Evolutionary conservation across 2,888 invertebrate genomes (phyloP).

Genomic region (Crossocerus cetratus): DNA sequence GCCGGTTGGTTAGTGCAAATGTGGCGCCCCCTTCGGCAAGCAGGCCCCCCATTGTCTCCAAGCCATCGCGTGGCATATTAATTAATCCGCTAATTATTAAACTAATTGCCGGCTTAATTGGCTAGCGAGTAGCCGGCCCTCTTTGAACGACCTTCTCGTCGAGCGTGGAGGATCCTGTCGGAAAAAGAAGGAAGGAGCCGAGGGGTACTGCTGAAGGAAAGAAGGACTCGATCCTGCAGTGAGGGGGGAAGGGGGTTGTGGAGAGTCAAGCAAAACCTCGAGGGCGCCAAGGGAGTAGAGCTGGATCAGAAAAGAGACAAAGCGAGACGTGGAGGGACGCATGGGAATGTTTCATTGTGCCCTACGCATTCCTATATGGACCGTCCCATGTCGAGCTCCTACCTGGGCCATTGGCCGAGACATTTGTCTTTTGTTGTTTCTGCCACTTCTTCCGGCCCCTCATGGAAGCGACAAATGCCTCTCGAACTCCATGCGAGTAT

Average conservation of each 20-base stretch:
- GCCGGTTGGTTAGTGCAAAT: background rate
- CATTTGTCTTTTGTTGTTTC: conserved; percentile 4
- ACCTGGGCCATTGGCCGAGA: background rate
- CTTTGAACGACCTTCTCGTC: conserved; percentile 10
- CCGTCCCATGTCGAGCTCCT: background rate
- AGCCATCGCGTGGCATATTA: conserved; percentile 57
- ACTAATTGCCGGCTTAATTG: conserved; percentile 70
- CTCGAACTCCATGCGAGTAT: too few species aligned
- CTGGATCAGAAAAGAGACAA: too few species aligned
- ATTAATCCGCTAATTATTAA: conserved; percentile 68
- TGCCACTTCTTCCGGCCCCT: background rate
- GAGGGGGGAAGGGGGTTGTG: background rate
- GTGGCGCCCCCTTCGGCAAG: conserved; percentile 8
- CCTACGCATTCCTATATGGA: too few species aligned
- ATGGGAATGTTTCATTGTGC: too few species aligned
- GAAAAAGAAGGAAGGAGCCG: conserved; percentile 1
- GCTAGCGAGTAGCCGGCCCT: conserved; percentile 38
- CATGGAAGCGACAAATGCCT: background rate
- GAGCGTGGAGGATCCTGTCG: background rate
- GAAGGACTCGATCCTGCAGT: too few species aligned
- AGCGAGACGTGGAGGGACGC: too few species aligned
- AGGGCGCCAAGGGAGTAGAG: background rate
- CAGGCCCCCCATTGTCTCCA: conserved; percentile 42
- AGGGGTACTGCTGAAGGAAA: background rate
- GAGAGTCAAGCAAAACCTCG: background rate